These are phyloP conservation scores for Acanthisitta chloris DNA, from an alignment of 2,113 vertebrate species.

Conservation along the genomic window DNA sequence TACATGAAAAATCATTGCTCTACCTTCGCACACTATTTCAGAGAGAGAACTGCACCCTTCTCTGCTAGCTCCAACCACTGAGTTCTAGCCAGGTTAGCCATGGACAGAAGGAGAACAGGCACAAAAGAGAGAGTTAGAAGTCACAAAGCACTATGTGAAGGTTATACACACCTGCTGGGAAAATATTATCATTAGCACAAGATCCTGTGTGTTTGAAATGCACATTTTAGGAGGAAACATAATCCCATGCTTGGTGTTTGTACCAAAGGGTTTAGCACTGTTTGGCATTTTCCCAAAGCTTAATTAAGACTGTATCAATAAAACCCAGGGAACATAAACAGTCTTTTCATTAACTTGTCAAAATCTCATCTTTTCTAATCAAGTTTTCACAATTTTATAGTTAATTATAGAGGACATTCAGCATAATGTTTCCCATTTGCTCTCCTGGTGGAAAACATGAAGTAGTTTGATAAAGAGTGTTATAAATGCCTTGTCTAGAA, in stretches of 20 bases:
- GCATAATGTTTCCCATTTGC: not conserved
- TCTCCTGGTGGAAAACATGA: not conserved
- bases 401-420: not conserved
- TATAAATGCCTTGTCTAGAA: not conserved
- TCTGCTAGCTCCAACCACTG: conserved; percentile 79
- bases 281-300: not conserved
- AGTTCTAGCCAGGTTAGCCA: conserved; percentile 76
- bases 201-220: not conserved
- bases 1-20: conserved; percentile 51
- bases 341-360: not conserved
- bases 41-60: conserved; percentile 74
- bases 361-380: not conserved
- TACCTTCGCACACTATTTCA: conserved; percentile 80
- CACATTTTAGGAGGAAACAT: not conserved
- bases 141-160: not conserved
- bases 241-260: not conserved
- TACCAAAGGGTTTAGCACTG: not conserved
- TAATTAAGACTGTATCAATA: not conserved
- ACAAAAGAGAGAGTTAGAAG: conserved; percentile 61
- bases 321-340: not conserved
- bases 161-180: not conserved
- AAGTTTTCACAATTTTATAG: not conserved
- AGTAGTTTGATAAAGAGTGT: not conserved
- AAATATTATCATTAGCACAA: not conserved
- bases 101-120: conserved; percentile 61